phyloP scores from a whole-genome alignment of 2,888 invertebrate genomes.

The Diadegma fenestrale region DNA sequence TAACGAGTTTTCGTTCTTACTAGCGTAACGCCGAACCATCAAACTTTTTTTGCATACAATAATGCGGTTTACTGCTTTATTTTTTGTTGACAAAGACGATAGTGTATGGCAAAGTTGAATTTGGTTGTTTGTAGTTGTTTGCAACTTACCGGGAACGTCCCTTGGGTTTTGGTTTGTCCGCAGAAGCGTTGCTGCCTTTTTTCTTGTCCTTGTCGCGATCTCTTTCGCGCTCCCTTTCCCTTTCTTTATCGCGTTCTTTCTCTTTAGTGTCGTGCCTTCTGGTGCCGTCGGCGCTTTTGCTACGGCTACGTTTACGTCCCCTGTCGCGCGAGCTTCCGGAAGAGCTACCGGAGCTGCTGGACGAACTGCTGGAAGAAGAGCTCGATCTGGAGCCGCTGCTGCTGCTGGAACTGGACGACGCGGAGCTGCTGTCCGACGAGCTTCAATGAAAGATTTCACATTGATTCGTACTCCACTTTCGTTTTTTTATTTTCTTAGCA shows the following conservation, averaged over 20 bases:
- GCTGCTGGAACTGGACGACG: slow-evolving; percentile 85
- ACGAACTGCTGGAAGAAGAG: slow-evolving; percentile 91
- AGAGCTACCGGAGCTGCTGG: slow-evolving; percentile 90
- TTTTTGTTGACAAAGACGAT: neutral
- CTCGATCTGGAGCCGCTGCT: slow-evolving; percentile 88
- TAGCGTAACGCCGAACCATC: no score
- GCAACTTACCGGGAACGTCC: slow-evolving; percentile 83
- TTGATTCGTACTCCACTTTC: neutral
- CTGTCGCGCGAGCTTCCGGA: slow-evolving; percentile 87
- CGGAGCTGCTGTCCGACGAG: slow-evolving; percentile 93
- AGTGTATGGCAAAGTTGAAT: no score
- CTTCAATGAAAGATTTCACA: slow-evolving; percentile 80
- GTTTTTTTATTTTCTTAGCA: neutral
- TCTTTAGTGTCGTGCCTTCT: slow-evolving; percentile 85
- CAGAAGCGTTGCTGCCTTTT: slow-evolving; percentile 81
- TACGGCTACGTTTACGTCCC: slow-evolving; percentile 86
- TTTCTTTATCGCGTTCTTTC: slow-evolving; percentile 85
- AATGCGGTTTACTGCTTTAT: neutral
- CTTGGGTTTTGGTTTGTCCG: slow-evolving; percentile 83
- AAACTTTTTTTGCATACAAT: no score
- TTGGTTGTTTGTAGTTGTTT: neutral
- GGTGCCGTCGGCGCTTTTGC: slow-evolving; percentile 82
- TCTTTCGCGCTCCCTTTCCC: slow-evolving; percentile 84
- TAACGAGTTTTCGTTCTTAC: no score
- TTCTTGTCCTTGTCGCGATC: slow-evolving; percentile 84